phyloP scores from a whole-genome alignment of 2,797 vertebrate genomes.

The Podargus strigoides region DNA sequence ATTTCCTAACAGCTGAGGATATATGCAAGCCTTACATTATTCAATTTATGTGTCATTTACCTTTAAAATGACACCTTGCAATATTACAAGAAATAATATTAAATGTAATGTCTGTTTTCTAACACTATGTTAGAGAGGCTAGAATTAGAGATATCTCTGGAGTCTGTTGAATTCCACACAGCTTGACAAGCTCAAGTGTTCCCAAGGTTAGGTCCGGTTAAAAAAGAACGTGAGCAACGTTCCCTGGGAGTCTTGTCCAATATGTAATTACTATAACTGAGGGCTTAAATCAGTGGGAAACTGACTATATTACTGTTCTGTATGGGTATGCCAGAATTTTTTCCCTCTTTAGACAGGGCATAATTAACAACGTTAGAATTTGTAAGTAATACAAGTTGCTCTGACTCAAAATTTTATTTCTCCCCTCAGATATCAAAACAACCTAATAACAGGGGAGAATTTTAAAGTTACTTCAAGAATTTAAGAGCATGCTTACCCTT shows the following conservation, averaged over 20 bases:
- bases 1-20: not conserved
- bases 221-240: not conserved
- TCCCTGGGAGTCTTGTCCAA: slow-evolving; percentile 33
- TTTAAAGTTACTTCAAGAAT: not conserved
- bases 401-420: slow-evolving; percentile 20
- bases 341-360: not conserved
- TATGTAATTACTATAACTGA: slow-evolving; percentile 17
- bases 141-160: not conserved
- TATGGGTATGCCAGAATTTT: slow-evolving; percentile 6
- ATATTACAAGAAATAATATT: not conserved
- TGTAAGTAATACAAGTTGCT: slow-evolving; percentile 32
- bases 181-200: not conserved
- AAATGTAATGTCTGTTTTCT: not conserved
- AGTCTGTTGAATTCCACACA: not conserved
- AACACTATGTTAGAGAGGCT: not conserved
- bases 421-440: slow-evolving; percentile 26
- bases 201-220: not conserved
- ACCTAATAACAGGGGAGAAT: not conserved
- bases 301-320: slow-evolving; percentile 3
- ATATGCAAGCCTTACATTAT: not conserved
- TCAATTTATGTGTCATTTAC: not conserved
- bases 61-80: not conserved
- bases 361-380: slow-evolving; percentile 51
- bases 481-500: not conserved
- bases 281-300: slow-evolving; percentile 16